Evolutionary conservation across 2,113 vertebrate genomes (phyloP).

Genomic region (Heloderma charlesbogerti): DNA sequence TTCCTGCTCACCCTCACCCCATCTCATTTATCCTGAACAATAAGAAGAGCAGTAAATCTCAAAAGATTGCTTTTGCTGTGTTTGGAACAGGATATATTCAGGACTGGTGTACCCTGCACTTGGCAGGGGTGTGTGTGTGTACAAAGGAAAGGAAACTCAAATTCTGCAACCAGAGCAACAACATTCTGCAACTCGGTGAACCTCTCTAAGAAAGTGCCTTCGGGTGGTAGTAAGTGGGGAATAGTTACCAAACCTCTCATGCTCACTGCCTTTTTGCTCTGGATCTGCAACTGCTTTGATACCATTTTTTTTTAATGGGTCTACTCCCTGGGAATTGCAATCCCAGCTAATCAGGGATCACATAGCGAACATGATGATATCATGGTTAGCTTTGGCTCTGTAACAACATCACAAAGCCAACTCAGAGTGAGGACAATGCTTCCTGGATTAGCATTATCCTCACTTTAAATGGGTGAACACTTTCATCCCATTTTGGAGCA

Average conservation of each 20-base stretch:
- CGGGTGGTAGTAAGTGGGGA: neutral
- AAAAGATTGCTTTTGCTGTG: conserved; percentile 28
- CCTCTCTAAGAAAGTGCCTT: neutral
- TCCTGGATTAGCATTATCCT: neutral
- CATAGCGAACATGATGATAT: neutral
- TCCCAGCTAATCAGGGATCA: neutral
- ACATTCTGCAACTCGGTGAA: neutral
- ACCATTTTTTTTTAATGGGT: neutral
- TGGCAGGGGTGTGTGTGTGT: neutral
- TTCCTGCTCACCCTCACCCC: conserved; percentile 40
- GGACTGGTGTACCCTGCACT: neutral
- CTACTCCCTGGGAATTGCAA: neutral
- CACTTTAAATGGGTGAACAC: neutral
- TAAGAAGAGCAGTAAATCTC: conserved; percentile 33
- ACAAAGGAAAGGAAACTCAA: neutral
- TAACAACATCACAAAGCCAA: neutral
- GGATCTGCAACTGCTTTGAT: neutral
- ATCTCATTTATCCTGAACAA: conserved; percentile 46
- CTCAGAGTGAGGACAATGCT: neutral
- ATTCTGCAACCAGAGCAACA: conserved; percentile 7
- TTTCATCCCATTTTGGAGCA: neutral
- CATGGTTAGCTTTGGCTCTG: neutral
- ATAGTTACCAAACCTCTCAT: too few species aligned
- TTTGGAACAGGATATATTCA: neutral
- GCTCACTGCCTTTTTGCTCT: neutral